A percentile compares a stretch with the other conserved stretches of the same genome.
These are phyloP conservation scores for Gymnobelideus leadbeateri DNA, from an alignment of 2,113 vertebrate genomes.

Conservation along the genomic window DNA sequence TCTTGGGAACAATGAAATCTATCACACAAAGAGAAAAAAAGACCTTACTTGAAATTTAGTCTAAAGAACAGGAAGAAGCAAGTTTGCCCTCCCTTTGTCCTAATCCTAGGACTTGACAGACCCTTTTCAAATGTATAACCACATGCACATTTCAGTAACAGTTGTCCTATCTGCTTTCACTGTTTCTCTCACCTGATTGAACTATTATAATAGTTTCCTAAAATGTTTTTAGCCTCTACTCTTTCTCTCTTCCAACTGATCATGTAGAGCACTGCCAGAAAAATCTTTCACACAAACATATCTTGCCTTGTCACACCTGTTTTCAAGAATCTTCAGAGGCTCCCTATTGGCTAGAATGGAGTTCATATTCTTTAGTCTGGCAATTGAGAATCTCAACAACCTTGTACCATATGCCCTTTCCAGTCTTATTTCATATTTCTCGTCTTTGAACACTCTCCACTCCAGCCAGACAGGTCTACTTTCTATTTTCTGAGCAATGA, in stretches of 20 bases:
- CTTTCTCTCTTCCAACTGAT: not conserved
- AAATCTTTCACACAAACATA: not conserved
- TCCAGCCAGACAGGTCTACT: not conserved
- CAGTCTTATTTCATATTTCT: not conserved
- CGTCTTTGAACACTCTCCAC: not conserved
- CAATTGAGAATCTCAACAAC: not conserved
- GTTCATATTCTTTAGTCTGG: not conserved
- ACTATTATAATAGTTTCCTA: not conserved
- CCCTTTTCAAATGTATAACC: not conserved
- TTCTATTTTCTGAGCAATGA: not conserved
- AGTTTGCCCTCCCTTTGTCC: not conserved
- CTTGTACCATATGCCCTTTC: not conserved
- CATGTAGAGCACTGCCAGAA: not conserved
- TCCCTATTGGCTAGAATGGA: not conserved
- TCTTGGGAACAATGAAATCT: not conserved
- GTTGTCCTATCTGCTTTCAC: conserved; percentile 20
- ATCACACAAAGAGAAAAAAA: not conserved
- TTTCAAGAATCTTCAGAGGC: not conserved
- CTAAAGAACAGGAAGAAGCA: not conserved
- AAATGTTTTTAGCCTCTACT: not conserved
- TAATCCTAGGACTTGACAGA: not conserved
- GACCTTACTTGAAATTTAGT: not conserved
- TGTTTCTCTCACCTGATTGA: not conserved
- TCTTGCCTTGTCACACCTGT: not conserved
- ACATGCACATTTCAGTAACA: not conserved